Evolutionary conservation across 2,888 invertebrate genomes (phyloP).

Genomic region (Nemoura dubitans): DNA sequence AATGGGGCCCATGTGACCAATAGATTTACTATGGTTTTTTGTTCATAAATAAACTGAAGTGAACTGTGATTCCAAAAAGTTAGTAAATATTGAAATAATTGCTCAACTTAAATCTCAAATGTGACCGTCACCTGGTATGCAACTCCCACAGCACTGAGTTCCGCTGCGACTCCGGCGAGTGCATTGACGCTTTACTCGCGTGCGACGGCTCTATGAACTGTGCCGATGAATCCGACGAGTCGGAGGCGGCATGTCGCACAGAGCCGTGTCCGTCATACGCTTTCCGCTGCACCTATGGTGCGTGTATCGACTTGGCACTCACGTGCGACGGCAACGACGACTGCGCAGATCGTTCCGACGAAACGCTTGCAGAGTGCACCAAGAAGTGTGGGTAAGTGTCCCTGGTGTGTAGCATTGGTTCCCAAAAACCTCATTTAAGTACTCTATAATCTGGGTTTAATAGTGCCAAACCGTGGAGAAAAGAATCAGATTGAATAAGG

Average conservation of each 20-base stretch:
- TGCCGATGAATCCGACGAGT: slow-evolving; percentile 46
- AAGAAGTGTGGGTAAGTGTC: slow-evolving; percentile 28
- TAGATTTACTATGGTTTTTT: too few species aligned
- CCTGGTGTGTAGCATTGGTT: too few species aligned
- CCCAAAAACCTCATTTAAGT: too few species aligned
- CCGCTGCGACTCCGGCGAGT: slow-evolving; percentile 45
- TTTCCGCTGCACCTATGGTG: slow-evolving; percentile 55
- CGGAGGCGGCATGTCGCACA: slow-evolving; percentile 13
- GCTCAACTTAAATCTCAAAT: too few species aligned
- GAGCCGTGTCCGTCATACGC: slow-evolving; percentile 43
- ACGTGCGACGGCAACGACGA: slow-evolving; percentile 53
- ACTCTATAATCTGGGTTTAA: too few species aligned
- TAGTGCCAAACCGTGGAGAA: too few species aligned
- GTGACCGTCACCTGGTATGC: too few species aligned
- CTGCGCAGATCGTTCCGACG: slow-evolving; percentile 54
- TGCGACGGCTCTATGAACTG: slow-evolving; percentile 47
- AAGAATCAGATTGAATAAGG: too few species aligned
- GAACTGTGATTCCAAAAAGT: too few species aligned
- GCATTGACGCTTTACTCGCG: slow-evolving; percentile 34
- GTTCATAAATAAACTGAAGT: too few species aligned
- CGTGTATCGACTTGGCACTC: slow-evolving; percentile 52
- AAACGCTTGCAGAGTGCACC: slow-evolving; percentile 48
- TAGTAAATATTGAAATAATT: too few species aligned
- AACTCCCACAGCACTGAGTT: background rate
- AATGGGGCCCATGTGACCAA: too few species aligned